phyloP scores from a whole-genome alignment of 2,888 invertebrate genomes.

The Gymnosoma rotundatum region DNA sequence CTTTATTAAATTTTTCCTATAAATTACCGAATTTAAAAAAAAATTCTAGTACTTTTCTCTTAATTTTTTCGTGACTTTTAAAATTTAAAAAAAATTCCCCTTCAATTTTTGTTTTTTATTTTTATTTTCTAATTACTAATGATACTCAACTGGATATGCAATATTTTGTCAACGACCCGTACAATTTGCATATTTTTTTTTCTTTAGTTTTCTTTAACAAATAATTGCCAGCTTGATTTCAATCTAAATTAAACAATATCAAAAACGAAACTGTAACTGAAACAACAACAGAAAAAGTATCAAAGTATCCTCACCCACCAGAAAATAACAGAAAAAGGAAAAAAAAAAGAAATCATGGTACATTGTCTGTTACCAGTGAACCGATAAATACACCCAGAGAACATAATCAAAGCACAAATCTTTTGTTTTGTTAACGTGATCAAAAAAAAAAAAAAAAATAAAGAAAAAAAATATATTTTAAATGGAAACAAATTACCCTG shows the following conservation, averaged over 20 bases:
- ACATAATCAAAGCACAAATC: slow-evolving; percentile 27
- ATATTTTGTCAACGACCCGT: slow-evolving; percentile 20
- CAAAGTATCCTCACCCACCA: slow-evolving; percentile 52
- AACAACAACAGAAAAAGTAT: background rate
- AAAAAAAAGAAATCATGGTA: slow-evolving; percentile 49
- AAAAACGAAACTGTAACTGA: background rate
- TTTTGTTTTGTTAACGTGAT: slow-evolving; percentile 31
- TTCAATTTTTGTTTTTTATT: background rate
- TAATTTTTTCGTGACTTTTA: no score
- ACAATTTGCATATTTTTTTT: slow-evolving; percentile 3
- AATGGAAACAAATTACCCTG: slow-evolving; percentile 40
- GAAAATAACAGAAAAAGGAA: slow-evolving; percentile 26
- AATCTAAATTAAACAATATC: slow-evolving; percentile 33
- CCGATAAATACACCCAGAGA: slow-evolving; percentile 65
- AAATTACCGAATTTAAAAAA: no score
- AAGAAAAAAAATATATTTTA: background rate
- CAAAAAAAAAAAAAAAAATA: slow-evolving; percentile 4
- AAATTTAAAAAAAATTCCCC: background rate
- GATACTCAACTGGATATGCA: background rate
- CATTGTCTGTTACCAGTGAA: slow-evolving; percentile 65
- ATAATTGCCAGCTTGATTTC: slow-evolving; percentile 23
- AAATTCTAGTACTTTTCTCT: no score
- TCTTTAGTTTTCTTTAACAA: background rate
- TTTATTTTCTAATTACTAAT: background rate
- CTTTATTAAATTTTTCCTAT: no score